These are phyloP conservation scores for Emys orbicularis DNA, from an alignment of 2,797 vertebrate species.

Conservation along the genomic window DNA sequence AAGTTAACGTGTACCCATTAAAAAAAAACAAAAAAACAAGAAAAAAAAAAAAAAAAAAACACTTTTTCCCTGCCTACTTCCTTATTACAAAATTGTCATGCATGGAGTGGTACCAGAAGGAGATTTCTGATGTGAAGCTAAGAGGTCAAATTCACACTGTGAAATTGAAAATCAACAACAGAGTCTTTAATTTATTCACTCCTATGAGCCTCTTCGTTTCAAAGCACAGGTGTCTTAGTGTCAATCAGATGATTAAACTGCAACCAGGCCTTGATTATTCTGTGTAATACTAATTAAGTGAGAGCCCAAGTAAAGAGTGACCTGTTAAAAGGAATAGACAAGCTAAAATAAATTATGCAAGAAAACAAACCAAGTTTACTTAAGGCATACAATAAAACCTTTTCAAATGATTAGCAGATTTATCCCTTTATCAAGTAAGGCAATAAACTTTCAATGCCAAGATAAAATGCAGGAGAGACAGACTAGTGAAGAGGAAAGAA, in stretches of 20 bases:
- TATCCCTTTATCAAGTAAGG: conserved; percentile 50
- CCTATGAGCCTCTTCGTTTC: conserved; percentile 25
- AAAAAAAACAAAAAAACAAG: conserved; percentile 44
- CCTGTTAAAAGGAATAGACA: conserved; percentile 42
- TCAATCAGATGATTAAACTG: conserved; percentile 35
- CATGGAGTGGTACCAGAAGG: conserved; percentile 29
- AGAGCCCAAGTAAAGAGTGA: conserved; percentile 52
- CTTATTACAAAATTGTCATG: conserved; percentile 47
- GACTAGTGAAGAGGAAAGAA: not conserved
- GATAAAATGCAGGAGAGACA: conserved; percentile 36
- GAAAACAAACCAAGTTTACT: conserved; percentile 54
- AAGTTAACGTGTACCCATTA: conserved; percentile 37
- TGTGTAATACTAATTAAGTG: conserved; percentile 49
- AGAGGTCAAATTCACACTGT: conserved; percentile 48
- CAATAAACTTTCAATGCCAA: conserved; percentile 48
- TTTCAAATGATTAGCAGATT: conserved; percentile 56
- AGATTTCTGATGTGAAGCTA: not conserved
- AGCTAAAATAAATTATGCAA: conserved; percentile 66
- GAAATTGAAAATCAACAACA: conserved; percentile 44
- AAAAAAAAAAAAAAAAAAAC: conserved; percentile 42
- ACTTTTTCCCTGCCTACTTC: conserved; percentile 33
- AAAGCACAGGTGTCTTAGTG: conserved; percentile 31
- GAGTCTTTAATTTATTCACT: conserved; percentile 51
- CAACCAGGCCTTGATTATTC: conserved; percentile 41
- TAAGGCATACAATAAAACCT: conserved; percentile 42